These are phyloP conservation scores for Ochlodes sylvanus DNA, from an alignment of 2,888 invertebrate species.

Conservation along the genomic window DNA sequence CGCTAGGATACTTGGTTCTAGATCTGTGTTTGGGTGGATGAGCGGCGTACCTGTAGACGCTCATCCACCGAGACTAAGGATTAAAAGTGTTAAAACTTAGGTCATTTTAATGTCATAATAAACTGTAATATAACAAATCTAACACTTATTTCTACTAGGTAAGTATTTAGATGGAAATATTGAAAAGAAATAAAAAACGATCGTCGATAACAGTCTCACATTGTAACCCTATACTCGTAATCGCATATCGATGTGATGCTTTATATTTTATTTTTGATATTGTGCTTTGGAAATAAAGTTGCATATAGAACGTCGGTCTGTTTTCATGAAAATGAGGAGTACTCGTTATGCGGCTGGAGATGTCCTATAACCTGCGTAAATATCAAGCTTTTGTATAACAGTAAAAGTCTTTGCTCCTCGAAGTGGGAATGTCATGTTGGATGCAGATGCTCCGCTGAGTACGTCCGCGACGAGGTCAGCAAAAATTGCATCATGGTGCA, in stretches of 20 bases:
- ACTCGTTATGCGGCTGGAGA: slow-evolving; percentile 70
- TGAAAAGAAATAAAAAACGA: slow-evolving; percentile 2
- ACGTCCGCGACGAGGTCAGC: slow-evolving; percentile 66
- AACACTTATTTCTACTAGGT: no score
- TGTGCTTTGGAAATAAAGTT: slow-evolving; percentile 21
- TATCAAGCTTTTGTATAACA: slow-evolving; percentile 53
- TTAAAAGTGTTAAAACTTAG: no score
- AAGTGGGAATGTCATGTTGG: slow-evolving; percentile 73
- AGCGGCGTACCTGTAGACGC: no score
- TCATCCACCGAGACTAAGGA: no score
- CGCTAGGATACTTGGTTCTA: no score
- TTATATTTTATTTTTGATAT: slow-evolving; percentile 18
- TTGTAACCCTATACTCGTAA: neutral
- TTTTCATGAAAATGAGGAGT: slow-evolving; percentile 63
- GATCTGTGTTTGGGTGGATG: no score
- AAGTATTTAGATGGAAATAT: neutral
- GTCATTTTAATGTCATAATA: no score
- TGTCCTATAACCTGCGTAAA: slow-evolving; percentile 78
- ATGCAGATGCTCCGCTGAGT: slow-evolving; percentile 71
- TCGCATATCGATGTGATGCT: neutral
- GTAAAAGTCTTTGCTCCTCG: slow-evolving; percentile 54
- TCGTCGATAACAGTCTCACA: neutral
- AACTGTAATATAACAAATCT: no score
- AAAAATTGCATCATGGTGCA: slow-evolving; percentile 66
- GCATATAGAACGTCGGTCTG: slow-evolving; percentile 65